These are phyloP conservation scores for Carabus problematicus DNA, from an alignment of 2,888 invertebrate genomes.

Conservation along the genomic window DNA sequence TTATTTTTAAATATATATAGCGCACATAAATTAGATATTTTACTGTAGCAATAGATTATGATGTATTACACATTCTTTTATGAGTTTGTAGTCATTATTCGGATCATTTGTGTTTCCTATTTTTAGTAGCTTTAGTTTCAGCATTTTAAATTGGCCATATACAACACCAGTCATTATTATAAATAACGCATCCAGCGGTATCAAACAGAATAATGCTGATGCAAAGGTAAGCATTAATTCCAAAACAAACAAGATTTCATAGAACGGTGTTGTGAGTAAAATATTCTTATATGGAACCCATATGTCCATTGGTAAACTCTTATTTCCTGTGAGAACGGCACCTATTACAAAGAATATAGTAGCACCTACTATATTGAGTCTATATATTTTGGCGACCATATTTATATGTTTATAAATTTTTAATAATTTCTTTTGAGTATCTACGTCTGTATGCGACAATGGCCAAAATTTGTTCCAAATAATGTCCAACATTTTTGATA, in stretches of 20 bases:
- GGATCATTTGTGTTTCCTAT: constrained; percentile 12
- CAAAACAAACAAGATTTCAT: constrained; percentile 12
- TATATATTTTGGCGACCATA: constrained; percentile 8
- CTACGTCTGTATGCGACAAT: neutral
- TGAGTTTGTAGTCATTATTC: constrained; percentile 14
- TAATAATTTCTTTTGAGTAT: constrained; percentile 14
- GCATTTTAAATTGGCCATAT: constrained; percentile 21
- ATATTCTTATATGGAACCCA: constrained; percentile 27
- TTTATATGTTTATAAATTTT: constrained; percentile 19
- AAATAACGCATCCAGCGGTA: constrained; percentile 23
- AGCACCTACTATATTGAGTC: constrained; percentile 13
- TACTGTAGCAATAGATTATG: constrained; percentile 20
- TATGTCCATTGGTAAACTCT: constrained; percentile 20
- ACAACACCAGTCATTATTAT: constrained; percentile 29
- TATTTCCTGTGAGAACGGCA: neutral
- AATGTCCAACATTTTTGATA: constrained; percentile 23
- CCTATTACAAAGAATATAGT: constrained; percentile 13
- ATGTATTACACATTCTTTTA: constrained; percentile 17
- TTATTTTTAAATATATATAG: neutral
- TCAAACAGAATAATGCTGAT: constrained; percentile 16
- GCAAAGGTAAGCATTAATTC: constrained; percentile 10
- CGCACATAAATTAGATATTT: neutral
- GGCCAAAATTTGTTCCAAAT: constrained; percentile 23
- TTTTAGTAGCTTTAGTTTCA: constrained; percentile 11
- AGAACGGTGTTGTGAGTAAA: constrained; percentile 16